A percentile compares a stretch with the other conserved stretches of the same genome.
Conservation (phyloP, 2,797 vertebrate genomes). For the Ceyx erithaca region DNA sequence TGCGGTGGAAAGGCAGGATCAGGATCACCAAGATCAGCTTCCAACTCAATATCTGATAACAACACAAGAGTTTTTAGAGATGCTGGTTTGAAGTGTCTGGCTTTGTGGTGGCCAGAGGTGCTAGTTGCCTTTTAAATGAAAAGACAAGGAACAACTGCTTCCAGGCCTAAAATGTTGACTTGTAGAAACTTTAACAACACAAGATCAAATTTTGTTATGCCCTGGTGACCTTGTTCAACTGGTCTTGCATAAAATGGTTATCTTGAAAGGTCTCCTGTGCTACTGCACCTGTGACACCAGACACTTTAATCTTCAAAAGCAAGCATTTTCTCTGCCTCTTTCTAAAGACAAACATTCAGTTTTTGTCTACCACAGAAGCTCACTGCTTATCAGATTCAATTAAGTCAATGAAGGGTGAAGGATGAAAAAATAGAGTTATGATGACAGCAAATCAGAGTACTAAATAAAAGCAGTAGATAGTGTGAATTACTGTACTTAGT, state of each 20-base stretch:
- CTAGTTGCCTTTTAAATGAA: not conserved
- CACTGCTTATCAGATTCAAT: not conserved
- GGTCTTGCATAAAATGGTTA: not conserved
- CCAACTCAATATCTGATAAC: not conserved
- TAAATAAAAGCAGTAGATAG: not conserved
- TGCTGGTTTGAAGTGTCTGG: not conserved
- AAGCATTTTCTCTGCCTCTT: not conserved
- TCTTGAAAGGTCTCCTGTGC: not conserved
- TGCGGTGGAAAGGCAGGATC: not conserved
- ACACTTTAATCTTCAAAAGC: not conserved
- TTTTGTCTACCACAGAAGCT: not conserved
- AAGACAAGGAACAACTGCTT: not conserved
- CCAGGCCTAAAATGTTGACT: not conserved
- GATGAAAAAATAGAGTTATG: not conserved
- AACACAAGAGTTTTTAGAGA: not conserved
- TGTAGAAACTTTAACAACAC: not conserved
- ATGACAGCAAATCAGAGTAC: not conserved
- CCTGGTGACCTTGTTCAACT: not conserved
- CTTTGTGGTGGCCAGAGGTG: not conserved
- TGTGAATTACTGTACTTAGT: not conserved
- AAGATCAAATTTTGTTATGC: not conserved
- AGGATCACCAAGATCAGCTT: not conserved
- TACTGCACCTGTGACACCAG: not conserved
- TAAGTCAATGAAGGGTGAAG: not conserved
- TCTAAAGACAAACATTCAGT: not conserved